Conservation (phyloP, 2,113 vertebrate species). For the crab-eating macaque (Macaca fascicularis) region DNA sequence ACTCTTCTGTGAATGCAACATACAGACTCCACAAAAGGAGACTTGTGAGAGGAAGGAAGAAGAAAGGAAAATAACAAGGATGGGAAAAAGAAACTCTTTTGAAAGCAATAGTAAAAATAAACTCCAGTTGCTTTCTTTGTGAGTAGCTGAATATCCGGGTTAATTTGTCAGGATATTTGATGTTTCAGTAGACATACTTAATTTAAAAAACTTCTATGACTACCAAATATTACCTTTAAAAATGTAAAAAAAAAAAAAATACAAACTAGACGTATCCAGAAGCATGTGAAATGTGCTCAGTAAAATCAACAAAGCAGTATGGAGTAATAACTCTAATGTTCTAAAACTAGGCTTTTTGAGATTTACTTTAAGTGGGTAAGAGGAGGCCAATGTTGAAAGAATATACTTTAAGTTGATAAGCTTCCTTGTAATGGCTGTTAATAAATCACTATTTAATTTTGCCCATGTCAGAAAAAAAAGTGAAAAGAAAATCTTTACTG, state of each 20-base stretch:
- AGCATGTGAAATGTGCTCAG: neutral
- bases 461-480: constrained; percentile 46
- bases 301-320: neutral
- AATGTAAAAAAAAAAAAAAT: neutral
- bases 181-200: neutral
- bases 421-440: constrained; percentile 25
- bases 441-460: constrained; percentile 70
- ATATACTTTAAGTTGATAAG: neutral
- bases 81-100: neutral
- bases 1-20: neutral
- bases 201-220: neutral
- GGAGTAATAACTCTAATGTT: constrained; percentile 36
- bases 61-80: neutral
- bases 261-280: neutral
- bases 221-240: neutral
- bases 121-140: neutral
- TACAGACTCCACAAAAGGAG: neutral
- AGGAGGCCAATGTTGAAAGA: neutral
- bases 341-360: neutral
- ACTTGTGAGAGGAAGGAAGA: neutral
- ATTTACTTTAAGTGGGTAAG: neutral
- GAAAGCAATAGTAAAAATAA: neutral
- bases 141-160: neutral
- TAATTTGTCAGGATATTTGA: neutral
- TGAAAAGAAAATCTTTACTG: constrained; percentile 68